A percentile compares a stretch with the other conserved stretches of the same genome.
Evolutionary conservation across 2,888 invertebrate species (phyloP).

Genomic region (Aporophyla nigra): DNA sequence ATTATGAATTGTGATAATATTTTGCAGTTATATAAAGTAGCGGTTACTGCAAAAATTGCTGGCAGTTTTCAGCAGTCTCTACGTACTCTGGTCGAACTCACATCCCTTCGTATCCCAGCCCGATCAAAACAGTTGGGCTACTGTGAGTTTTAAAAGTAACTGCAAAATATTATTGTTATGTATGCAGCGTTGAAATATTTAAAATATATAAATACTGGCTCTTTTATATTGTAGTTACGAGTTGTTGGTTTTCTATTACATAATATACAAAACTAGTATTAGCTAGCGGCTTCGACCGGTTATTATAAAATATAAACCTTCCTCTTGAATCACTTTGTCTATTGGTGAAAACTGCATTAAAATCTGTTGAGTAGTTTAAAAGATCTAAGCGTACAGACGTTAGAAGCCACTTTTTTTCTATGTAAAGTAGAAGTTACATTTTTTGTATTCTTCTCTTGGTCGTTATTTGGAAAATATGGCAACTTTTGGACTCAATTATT

Average conservation of each 20-base stretch:
- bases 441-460: not conserved
- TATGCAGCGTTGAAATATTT: slow-evolving; percentile 53
- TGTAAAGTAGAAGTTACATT: no score
- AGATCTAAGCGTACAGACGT: no score
- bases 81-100: not conserved
- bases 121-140: not conserved
- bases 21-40: slow-evolving; percentile 23
- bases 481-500: no score
- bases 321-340: no score
- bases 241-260: slow-evolving; percentile 7
- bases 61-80: slow-evolving; percentile 26
- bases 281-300: no score
- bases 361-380: no score
- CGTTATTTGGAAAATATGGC: no score
- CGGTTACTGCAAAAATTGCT: slow-evolving; percentile 8
- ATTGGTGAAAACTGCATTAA: no score
- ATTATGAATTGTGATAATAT: slow-evolving; percentile 28
- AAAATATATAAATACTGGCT: slow-evolving; percentile 37
- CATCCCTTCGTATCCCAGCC: not conserved
- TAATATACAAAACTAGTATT: not conserved
- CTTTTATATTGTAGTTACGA: slow-evolving; percentile 39
- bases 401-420: no score
- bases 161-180: slow-evolving; percentile 38
- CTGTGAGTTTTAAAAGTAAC: not conserved
- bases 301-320: no score